Base-by-base conservation (phyloP, 2,888 invertebrate species). In the Enoplolaimus lenunculus region DNA sequence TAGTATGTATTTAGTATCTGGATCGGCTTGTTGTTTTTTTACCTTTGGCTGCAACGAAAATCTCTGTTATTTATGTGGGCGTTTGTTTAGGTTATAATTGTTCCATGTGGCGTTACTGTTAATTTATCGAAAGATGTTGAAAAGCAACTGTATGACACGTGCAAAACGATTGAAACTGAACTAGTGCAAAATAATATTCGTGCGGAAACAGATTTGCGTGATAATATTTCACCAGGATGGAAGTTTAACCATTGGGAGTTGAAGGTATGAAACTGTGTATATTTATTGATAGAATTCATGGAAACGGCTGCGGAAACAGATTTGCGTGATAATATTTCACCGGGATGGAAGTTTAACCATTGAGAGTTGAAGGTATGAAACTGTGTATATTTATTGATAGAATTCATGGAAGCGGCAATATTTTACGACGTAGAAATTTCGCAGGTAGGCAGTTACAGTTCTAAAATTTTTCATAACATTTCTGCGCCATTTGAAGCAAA, bases 291-390 rank as follows among this genome's bases (percentile, higher is more conserved):
- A n/a, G n/a, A n/a, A n/a, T n/a, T n/a, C n/a, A n/a, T n/a, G n/a
- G n/a, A n/a, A n/a, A n/a, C n/a, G n/a, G n/a, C n/a, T n/a, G 88
- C 89, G 0, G 88, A 90, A 75, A 89, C 89, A 3, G 98, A 99
- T 82, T 88, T 88, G 74, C 85, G 95, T 70, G 91, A 91, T 78
- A 94, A 97, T 82, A 93, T 95, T 81, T 93, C 95, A 21, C 95
- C 97, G 0, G 98, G 97, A 0, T 99, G 98, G 98, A 99, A 98
- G 83, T 95, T 92, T 81, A 94, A 93, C 80, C 91, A 94, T 79
- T 94, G 93, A 93, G 93, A 94, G 81, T 83, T 94, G 45, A 94
- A 93, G 86, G 89, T n/a, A n/a, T n/a, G n/a, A n/a, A n/a, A n/a
- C n/a, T n/a, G n/a, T n/a, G n/a, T n/a, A n/a, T n/a, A n/a, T n/a